Conservation (phyloP, 2,888 invertebrate genomes). For the Ichneumoninae sp. region DNA sequence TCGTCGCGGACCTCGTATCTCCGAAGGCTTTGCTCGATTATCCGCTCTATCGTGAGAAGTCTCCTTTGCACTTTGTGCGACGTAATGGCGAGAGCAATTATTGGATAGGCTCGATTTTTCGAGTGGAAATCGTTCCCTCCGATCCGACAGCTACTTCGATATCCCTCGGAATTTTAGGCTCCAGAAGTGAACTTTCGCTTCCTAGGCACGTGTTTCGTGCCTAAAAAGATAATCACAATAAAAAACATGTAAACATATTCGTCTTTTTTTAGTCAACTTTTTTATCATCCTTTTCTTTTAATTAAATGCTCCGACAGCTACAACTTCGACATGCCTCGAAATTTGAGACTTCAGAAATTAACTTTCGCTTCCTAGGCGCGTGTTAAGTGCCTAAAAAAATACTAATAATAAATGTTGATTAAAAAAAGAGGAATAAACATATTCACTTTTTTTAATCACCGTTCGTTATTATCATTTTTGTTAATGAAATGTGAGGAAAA, state of each 20-base stretch:
- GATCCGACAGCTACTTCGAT: background rate
- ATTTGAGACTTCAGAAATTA: background rate
- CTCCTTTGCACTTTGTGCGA: background rate
- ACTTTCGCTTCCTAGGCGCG: background rate
- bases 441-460: background rate
- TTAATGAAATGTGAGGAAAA: background rate
- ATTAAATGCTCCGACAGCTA: background rate
- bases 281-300: background rate
- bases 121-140: background rate
- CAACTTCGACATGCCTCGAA: background rate
- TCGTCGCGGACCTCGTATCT: constrained; percentile 16
- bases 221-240: background rate
- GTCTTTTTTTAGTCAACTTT: background rate
- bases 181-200: background rate
- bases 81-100: constrained; percentile 19
- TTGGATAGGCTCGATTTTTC: background rate
- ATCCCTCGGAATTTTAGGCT: background rate
- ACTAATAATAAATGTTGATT: too few species aligned
- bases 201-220: background rate
- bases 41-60: constrained; percentile 35
- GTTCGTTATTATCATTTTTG: background rate
- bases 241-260: too few species aligned
- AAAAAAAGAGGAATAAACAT: background rate
- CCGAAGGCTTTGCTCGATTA: constrained; percentile 25
- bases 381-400: background rate